Evolutionary conservation across 2,888 invertebrate species (phyloP).

Genomic region (Epsilonema sp.): DNA sequence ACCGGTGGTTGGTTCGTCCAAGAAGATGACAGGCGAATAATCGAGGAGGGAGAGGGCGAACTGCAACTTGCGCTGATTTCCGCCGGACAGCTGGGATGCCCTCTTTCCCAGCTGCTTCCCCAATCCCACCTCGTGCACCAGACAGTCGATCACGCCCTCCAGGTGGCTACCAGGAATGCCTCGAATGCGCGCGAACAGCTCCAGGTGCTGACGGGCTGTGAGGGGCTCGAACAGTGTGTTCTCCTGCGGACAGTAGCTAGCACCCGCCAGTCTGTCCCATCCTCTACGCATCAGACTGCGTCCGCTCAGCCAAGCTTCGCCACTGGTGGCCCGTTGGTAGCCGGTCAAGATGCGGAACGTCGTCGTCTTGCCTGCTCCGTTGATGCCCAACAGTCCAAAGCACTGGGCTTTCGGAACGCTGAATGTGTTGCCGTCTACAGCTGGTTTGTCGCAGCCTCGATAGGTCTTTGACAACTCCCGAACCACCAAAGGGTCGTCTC

Average conservation of each 20-base stretch:
- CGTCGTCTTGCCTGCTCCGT: slow-evolving; percentile 42
- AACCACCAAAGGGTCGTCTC: slow-evolving; percentile 30
- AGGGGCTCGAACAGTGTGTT: background rate
- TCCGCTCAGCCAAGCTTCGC: background rate
- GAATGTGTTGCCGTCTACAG: slow-evolving; percentile 38
- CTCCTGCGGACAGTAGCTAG: slow-evolving; percentile 1
- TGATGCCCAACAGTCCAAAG: slow-evolving; percentile 60
- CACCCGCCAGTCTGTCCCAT: background rate
- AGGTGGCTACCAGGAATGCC: background rate
- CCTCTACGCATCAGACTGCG: background rate
- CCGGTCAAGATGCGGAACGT: background rate
- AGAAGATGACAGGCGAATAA: background rate
- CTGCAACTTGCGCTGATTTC: slow-evolving; percentile 1
- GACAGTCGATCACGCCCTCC: background rate
- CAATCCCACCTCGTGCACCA: background rate
- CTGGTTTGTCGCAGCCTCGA: slow-evolving; percentile 12
- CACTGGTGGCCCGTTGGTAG: background rate
- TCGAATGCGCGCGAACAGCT: background rate
- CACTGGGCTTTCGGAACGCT: slow-evolving; percentile 43
- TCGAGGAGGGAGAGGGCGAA: background rate
- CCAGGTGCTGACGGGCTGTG: background rate
- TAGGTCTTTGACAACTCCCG: slow-evolving; percentile 27
- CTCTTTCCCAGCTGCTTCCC: background rate
- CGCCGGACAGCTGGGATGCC: background rate
- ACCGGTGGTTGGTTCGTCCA: background rate